Evolutionary conservation across 2,797 vertebrate species (phyloP).

Genomic region (Melanotaenia trifasciata): DNA sequence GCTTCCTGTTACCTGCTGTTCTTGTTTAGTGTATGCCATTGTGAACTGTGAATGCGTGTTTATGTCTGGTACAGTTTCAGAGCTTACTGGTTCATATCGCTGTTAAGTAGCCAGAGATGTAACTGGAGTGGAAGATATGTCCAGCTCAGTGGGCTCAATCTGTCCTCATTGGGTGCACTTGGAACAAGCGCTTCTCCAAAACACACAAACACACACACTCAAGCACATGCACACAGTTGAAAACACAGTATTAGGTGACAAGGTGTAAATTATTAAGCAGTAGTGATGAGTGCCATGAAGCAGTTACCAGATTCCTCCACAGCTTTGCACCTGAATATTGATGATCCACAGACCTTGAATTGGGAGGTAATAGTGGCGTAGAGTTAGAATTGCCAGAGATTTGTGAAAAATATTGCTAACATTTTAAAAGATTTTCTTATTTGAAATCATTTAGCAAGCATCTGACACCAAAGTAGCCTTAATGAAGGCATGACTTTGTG

Average conservation of each 20-base stretch:
- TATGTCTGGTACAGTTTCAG: conserved; percentile 62
- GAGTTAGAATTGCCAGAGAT: conserved; percentile 12
- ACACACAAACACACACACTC: conserved; percentile 38
- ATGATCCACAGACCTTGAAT: conserved; percentile 56
- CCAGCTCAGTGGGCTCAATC: conserved; percentile 72
- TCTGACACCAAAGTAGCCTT: neutral
- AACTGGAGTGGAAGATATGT: conserved; percentile 69
- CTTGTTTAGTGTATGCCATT: conserved; percentile 39
- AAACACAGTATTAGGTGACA: conserved; percentile 74
- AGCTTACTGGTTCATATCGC: conserved; percentile 70
- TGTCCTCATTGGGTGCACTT: conserved; percentile 59
- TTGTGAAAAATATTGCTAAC: neutral
- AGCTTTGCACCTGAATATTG: conserved; percentile 71
- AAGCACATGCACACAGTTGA: conserved; percentile 29
- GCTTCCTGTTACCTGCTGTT: conserved; percentile 14
- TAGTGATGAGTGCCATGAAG: conserved; percentile 71
- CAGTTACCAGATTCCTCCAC: conserved; percentile 81
- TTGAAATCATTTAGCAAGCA: neutral
- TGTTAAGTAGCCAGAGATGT: conserved; percentile 68
- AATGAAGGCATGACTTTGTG: neutral
- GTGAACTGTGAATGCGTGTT: conserved; percentile 39
- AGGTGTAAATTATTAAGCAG: conserved; percentile 84
- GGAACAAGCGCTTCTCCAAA: conserved; percentile 28
- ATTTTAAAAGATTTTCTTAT: no score
- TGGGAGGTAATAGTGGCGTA: conserved; percentile 2